These are phyloP conservation scores for Phaetusa simplex DNA, from an alignment of 2,113 vertebrate genomes.

Conservation along the genomic window DNA sequence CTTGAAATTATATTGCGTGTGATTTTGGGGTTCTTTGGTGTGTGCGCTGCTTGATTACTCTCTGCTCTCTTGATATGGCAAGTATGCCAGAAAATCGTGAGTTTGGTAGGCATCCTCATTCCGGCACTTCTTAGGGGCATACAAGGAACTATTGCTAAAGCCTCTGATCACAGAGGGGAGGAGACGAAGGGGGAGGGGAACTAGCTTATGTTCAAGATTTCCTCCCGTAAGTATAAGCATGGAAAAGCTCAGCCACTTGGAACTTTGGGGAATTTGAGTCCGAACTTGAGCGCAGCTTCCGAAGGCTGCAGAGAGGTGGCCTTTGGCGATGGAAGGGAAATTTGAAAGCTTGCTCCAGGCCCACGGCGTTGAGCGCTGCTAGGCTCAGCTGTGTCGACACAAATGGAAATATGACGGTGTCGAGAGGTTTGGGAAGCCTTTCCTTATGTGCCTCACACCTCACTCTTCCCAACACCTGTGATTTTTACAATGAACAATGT, in stretches of 20 bases:
- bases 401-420: no score
- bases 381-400: not conserved
- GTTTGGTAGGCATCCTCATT: not conserved
- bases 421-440: not conserved
- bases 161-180: not conserved
- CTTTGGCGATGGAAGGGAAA: not conserved
- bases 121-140: not conserved
- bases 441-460: not conserved
- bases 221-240: rapidly evolving
- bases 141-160: not conserved
- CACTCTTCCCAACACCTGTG: rapidly evolving
- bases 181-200: not conserved
- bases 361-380: rapidly evolving
- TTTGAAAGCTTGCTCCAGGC: not conserved
- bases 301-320: not conserved
- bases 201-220: not conserved
- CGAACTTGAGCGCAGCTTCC: not conserved
- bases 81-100: not conserved
- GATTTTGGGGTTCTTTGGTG: not conserved
- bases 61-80: not conserved
- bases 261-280: not conserved
- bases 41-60: not conserved
- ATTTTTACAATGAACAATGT: not conserved
- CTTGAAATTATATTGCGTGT: no score
- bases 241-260: not conserved